These are phyloP conservation scores for Conger conger DNA, from an alignment of 2,113 vertebrate genomes.

Conservation along the genomic window DNA sequence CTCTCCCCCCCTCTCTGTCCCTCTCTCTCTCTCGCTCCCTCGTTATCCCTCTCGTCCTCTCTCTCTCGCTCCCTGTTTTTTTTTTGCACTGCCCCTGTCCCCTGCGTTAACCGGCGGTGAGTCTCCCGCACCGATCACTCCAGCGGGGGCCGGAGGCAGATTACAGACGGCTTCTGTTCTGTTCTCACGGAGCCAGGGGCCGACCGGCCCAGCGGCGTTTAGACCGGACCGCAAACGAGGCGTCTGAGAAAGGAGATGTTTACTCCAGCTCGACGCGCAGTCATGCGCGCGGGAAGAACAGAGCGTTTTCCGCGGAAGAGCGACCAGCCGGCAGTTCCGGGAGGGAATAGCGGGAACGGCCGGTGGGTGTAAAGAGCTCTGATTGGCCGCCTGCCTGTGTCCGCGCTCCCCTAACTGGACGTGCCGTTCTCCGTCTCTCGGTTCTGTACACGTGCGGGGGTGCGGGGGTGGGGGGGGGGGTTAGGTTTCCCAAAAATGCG, in stretches of 20 bases:
- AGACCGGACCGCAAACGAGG: conserved; percentile 51
- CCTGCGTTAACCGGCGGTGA: too few species aligned
- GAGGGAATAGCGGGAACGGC: background rate
- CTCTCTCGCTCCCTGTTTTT: background rate
- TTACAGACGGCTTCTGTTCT: background rate
- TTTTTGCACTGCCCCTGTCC: background rate
- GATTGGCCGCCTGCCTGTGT: background rate
- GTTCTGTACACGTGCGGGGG: too few species aligned
- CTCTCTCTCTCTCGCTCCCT: background rate
- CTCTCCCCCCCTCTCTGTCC: background rate
- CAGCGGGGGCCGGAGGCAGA: background rate
- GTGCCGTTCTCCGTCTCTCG: background rate
- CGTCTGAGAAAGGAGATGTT: conserved; percentile 55
- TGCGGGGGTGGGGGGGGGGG: background rate
- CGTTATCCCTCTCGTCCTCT: too few species aligned
- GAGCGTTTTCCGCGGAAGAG: conserved; percentile 23
- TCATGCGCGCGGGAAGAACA: conserved; percentile 21
- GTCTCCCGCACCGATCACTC: background rate
- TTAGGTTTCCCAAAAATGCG: conserved; percentile 17
- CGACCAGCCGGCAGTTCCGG: background rate
- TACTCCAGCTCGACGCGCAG: conserved; percentile 34
- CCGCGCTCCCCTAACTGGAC: background rate
- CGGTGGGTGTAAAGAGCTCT: background rate
- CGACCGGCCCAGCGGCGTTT: background rate
- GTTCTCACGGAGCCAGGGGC: background rate